These are phyloP conservation scores for Lepeophtheirus salmonis DNA, from an alignment of 1,140 invertebrate species.

Conservation along the genomic window DNA sequence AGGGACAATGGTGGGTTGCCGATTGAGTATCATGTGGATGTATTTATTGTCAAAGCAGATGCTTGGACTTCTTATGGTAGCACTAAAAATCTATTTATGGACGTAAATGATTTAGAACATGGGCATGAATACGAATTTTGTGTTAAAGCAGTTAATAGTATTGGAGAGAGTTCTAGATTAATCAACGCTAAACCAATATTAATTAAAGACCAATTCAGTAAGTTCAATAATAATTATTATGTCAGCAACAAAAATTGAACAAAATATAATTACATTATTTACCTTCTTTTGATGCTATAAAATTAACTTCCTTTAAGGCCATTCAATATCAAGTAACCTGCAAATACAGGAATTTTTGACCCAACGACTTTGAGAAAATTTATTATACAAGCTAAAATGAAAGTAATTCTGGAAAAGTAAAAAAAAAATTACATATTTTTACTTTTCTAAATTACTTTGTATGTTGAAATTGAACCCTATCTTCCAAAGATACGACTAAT, in stretches of 20 bases:
- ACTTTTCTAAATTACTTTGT: no score
- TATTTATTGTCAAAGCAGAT: conserved; percentile 89
- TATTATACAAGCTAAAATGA: neutral
- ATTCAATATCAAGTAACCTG: neutral
- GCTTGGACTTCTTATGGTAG: conserved; percentile 54
- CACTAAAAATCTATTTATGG: conserved; percentile 55
- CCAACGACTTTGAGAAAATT: neutral
- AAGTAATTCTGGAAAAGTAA: neutral
- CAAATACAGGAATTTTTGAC: neutral
- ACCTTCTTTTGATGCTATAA: neutral
- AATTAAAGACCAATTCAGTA: conserved; percentile 91
- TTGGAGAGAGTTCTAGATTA: conserved; percentile 86
- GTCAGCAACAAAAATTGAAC: neutral
- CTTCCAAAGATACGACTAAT: no score
- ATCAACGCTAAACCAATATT: conserved; percentile 73
- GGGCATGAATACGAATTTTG: conserved; percentile 96
- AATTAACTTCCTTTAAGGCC: neutral
- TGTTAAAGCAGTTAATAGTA: conserved; percentile 86
- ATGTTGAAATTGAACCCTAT: no score
- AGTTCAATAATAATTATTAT: conserved; percentile 22
- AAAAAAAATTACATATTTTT: no score
- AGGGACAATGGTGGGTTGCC: conserved; percentile 93
- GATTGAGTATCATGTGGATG: conserved; percentile 88
- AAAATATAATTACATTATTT: neutral
- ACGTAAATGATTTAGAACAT: conserved; percentile 64